These are phyloP conservation scores for Drosophila dunni DNA, from an alignment of 1,140 invertebrate species.

Conservation along the genomic window DNA sequence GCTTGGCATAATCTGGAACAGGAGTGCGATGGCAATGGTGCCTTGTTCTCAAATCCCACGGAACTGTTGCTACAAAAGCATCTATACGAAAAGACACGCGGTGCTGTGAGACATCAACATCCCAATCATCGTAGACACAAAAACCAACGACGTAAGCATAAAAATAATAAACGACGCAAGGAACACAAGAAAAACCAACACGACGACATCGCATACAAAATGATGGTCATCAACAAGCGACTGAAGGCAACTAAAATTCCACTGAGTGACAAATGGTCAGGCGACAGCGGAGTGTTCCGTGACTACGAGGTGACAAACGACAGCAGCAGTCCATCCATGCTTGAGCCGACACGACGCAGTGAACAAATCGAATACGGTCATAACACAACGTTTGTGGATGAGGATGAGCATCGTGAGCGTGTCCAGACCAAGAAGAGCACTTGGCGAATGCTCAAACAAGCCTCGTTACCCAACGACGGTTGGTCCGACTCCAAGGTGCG, in stretches of 20 bases:
- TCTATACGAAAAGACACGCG: constrained; percentile 61
- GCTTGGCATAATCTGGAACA: constrained; percentile 94
- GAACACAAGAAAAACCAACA: constrained; percentile 78
- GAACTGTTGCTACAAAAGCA: constrained; percentile 83
- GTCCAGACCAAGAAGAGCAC: constrained; percentile 78
- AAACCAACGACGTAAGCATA: constrained; percentile 72
- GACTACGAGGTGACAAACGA: constrained; percentile 79
- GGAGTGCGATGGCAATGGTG: constrained; percentile 88
- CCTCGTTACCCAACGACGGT: constrained; percentile 51
- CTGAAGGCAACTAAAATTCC: constrained; percentile 62
- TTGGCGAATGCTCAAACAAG: constrained; percentile 72
- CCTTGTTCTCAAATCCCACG: constrained; percentile 90
- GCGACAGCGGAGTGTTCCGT: constrained; percentile 72
- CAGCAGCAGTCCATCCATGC: constrained; percentile 44
- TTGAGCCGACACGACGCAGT: constrained; percentile 47
- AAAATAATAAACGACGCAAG: constrained; percentile 85
- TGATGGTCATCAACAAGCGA: constrained; percentile 59
- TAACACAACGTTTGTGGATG: constrained; percentile 79
- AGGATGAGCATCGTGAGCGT: constrained; percentile 70
- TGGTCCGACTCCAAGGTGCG: constrained; percentile 68
- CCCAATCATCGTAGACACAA: constrained; percentile 76
- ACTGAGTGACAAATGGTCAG: constrained; percentile 58
- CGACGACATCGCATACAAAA: constrained; percentile 50
- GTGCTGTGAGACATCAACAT: constrained; percentile 47
- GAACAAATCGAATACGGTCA: constrained; percentile 73